A percentile compares a stretch with the other conserved stretches of the same genome.
These are phyloP conservation scores for Tetropium fuscum DNA, from an alignment of 2,888 invertebrate genomes.

Conservation along the genomic window DNA sequence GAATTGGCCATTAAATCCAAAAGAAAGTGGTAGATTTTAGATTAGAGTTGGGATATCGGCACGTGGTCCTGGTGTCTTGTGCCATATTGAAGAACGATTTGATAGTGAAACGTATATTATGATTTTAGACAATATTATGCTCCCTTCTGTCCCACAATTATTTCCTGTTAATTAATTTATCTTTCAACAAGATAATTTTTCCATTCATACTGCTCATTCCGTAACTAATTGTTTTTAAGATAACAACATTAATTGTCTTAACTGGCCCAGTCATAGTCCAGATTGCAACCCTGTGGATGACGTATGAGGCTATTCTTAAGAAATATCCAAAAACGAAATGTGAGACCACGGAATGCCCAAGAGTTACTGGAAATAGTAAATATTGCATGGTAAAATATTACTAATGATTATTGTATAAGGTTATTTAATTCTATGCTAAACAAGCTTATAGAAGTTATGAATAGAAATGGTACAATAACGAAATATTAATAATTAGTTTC, in stretches of 20 bases:
- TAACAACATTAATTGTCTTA: not conserved
- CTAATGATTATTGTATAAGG: too few relatives aligned
- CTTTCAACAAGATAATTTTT: not conserved
- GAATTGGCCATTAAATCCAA: too few relatives aligned
- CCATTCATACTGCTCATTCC: not conserved
- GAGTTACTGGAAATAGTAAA: not conserved
- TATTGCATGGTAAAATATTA: not conserved
- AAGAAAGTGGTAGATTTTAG: not conserved
- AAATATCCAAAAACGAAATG: not conserved
- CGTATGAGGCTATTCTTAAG: not conserved
- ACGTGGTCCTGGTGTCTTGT: not conserved
- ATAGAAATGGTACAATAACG: too few relatives aligned
- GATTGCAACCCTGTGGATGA: not conserved
- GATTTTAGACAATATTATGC: too few relatives aligned
- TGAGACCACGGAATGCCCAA: not conserved
- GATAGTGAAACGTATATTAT: not conserved
- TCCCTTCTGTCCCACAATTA: not conserved
- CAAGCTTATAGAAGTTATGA: too few relatives aligned
- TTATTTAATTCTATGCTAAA: too few relatives aligned
- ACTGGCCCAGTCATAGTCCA: not conserved
- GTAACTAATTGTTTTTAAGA: not conserved
- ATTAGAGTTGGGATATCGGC: not conserved
- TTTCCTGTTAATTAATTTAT: not conserved
- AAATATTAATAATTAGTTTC: too few relatives aligned
- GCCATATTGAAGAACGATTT: not conserved